A percentile compares a stretch with the other conserved stretches of the same genome.
These are phyloP conservation scores for Condylostylus longicornis DNA, from an alignment of 1,140 invertebrate species.

Conservation along the genomic window DNA sequence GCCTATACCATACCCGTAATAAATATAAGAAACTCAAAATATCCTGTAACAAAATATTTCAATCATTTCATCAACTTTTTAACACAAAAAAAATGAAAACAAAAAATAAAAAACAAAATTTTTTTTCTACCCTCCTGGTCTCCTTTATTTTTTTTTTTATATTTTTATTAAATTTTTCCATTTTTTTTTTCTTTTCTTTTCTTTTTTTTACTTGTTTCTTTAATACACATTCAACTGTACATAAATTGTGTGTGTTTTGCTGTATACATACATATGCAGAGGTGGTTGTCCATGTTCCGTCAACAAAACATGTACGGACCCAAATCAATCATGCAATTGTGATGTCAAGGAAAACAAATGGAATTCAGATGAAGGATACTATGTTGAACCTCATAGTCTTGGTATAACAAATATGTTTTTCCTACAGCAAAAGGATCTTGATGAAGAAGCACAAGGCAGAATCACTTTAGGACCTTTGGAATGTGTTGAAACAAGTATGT, in stretches of 20 bases:
- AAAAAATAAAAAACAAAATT: too few species aligned
- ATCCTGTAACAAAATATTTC: too few species aligned
- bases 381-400: constrained; percentile 58
- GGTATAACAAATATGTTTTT: constrained; percentile 84
- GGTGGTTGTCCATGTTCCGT: constrained; percentile 51
- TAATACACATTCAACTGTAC: too few species aligned
- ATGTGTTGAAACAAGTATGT: constrained; percentile 85
- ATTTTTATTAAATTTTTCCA: not conserved
- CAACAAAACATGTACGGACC: constrained; percentile 62
- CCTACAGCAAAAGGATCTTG: constrained; percentile 66
- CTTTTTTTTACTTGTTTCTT: not conserved
- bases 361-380: constrained; percentile 75
- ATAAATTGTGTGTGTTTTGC: too few species aligned
- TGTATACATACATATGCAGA: too few species aligned
- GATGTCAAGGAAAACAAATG: constrained; percentile 67
- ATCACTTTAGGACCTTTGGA: constrained; percentile 79
- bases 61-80: too few species aligned
- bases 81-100: not conserved
- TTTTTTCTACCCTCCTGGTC: not conserved
- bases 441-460: constrained; percentile 63
- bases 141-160: not conserved
- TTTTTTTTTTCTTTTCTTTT: not conserved
- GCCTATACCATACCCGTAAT: too few species aligned
- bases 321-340: constrained; percentile 74
- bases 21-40: too few species aligned